Percentiles rank a stretch among this genome's conserved stretches.
phyloP scores from a whole-genome alignment of 2,113 vertebrate genomes.

The Poecilia latipinna region DNA sequence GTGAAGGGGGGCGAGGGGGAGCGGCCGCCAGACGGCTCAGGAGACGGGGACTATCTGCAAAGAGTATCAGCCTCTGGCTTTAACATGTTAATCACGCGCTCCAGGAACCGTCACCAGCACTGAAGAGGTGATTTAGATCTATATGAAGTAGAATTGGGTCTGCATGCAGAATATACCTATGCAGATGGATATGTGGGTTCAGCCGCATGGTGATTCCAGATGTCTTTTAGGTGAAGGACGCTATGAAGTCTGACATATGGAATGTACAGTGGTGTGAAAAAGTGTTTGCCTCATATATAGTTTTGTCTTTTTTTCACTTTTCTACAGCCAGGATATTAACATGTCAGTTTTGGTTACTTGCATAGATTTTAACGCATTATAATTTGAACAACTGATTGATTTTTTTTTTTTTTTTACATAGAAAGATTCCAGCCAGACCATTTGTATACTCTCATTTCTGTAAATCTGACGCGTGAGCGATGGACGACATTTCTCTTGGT shows the following conservation, averaged over 20 bases:
- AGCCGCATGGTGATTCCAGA: neutral
- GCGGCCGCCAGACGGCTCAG: conserved; percentile 44
- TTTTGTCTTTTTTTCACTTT: neutral
- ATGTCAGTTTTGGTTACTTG: too few species aligned
- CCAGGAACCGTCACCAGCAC: conserved; percentile 55
- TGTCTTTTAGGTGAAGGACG: conserved; percentile 48
- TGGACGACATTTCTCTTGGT: too few species aligned
- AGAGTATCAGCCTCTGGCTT: conserved; percentile 56
- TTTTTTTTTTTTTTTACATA: too few species aligned
- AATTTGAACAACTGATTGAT: too few species aligned
- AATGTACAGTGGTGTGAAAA: neutral
- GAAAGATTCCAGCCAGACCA: too few species aligned
- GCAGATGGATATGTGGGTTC: neutral
- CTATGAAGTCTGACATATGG: conserved; percentile 17
- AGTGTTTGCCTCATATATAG: too few species aligned
- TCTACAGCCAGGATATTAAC: too few species aligned
- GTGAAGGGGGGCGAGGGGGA: too few species aligned
- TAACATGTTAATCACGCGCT: conserved; percentile 72
- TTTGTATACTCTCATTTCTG: too few species aligned
- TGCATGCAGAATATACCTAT: conserved; percentile 42
- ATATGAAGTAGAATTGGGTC: conserved; percentile 73
- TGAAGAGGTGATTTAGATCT: conserved; percentile 61
- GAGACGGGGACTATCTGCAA: conserved; percentile 43
- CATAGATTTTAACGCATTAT: too few species aligned
- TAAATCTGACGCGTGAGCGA: too few species aligned